Conservation (phyloP, 2,797 vertebrate genomes). For the Gallinago stenura region DNA sequence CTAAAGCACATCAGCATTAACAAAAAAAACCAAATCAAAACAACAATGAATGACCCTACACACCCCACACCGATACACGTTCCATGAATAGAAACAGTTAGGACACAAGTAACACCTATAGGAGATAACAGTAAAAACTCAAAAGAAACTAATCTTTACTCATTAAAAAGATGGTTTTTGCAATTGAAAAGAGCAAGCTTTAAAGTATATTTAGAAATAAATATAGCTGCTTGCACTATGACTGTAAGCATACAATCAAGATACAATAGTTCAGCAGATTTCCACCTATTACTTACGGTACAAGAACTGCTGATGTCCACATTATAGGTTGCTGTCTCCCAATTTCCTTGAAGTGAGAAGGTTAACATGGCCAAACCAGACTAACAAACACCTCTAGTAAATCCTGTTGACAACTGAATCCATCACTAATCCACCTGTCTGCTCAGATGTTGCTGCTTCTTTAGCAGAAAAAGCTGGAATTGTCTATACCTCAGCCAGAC, state of each 20-base stretch:
- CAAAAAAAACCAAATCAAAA: not conserved
- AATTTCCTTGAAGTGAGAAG: not conserved
- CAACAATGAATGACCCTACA: not conserved
- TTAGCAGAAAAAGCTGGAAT: not conserved
- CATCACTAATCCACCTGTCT: slow-evolving; percentile 2
- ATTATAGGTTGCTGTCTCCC: not conserved
- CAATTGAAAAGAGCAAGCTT: not conserved
- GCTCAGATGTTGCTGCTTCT: not conserved
- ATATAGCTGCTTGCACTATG: not conserved
- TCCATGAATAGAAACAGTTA: not conserved
- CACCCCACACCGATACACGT: not conserved
- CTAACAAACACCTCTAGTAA: slow-evolving; percentile 4
- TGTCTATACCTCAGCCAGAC: not conserved
- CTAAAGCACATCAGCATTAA: not conserved
- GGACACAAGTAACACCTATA: not conserved
- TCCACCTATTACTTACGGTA: not conserved
- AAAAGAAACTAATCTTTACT: not conserved
- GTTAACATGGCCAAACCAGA: not conserved
- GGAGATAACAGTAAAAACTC: not conserved
- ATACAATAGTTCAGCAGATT: not conserved
- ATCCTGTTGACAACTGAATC: slow-evolving; percentile 32
- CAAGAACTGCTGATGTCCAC: not conserved
- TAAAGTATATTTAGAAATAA: not conserved
- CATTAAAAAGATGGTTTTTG: not conserved
- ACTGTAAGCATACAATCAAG: not conserved